Conservation (phyloP, 2,888 invertebrate species). For the Rhorus exstirpatorius region DNA sequence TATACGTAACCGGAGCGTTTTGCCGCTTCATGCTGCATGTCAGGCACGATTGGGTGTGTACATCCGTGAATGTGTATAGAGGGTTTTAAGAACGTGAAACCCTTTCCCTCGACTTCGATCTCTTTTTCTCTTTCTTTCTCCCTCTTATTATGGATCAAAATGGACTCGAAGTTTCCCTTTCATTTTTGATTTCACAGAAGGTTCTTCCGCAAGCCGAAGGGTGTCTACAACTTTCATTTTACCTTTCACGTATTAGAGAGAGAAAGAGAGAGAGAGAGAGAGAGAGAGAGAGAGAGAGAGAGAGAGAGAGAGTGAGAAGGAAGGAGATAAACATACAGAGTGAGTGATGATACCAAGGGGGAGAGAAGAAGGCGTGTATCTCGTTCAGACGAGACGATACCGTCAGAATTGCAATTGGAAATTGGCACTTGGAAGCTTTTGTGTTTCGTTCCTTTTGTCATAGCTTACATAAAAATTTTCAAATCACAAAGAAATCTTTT, state of each 20-base stretch:
- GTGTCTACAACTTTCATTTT: constrained; percentile 41
- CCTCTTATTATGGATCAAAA: neutral
- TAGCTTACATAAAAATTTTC: neutral
- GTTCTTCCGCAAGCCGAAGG: constrained; percentile 40
- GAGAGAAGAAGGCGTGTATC: constrained; percentile 11
- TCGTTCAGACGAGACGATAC: constrained; percentile 19
- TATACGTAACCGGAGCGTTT: constrained; percentile 65
- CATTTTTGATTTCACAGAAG: constrained; percentile 36
- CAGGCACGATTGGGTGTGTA: constrained; percentile 26
- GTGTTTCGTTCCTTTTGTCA: neutral
- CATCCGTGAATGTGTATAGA: constrained; percentile 19
- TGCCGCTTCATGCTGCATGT: constrained; percentile 53
- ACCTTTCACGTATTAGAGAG: constrained; percentile 53
- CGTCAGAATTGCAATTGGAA: constrained; percentile 29
- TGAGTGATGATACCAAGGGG: neutral
- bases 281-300: constrained; percentile 57
- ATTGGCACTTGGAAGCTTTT: constrained; percentile 16
- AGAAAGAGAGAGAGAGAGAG: constrained; percentile 51
- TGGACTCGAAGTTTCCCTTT: constrained; percentile 29
- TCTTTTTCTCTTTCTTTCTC: constrained; percentile 30
- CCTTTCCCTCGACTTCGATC: constrained; percentile 52
- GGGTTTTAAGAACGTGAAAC: constrained; percentile 40
- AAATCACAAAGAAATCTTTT: too few species aligned
- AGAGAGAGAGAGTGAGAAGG: constrained; percentile 49
- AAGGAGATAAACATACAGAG: too few species aligned